phyloP scores from a whole-genome alignment of 2,797 vertebrate genomes.

The Denticeps clupeoides region DNA sequence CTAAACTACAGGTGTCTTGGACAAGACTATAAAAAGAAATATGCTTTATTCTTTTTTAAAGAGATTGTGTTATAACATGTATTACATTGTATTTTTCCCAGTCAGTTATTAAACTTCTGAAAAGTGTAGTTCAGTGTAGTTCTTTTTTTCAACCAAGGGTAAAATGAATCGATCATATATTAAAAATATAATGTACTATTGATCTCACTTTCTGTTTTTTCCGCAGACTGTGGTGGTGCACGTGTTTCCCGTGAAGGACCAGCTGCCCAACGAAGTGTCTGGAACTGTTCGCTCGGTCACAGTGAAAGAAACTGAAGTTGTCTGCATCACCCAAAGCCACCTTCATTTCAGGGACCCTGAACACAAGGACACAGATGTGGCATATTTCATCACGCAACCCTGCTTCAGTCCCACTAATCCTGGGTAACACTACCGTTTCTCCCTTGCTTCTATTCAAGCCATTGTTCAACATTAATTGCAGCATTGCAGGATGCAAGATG shows the following conservation, averaged over 20 bases:
- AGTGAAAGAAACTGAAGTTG: conserved; percentile 63
- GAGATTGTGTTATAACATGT: too few relatives aligned
- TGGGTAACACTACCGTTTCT: conserved; percentile 30
- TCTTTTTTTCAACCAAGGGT: too few relatives aligned
- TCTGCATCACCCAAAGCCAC: conserved; percentile 52
- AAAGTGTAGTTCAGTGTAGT: too few relatives aligned
- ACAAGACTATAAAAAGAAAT: too few relatives aligned
- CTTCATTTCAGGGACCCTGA: conserved; percentile 59
- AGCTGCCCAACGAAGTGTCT: conserved; percentile 53
- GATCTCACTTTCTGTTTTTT: conserved; percentile 5
- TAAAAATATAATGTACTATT: too few relatives aligned
- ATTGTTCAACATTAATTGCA: neutral
- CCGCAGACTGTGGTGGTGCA: conserved; percentile 52
- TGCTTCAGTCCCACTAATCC: conserved; percentile 57
- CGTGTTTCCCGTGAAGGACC: conserved; percentile 60
- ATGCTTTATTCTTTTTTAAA: too few relatives aligned
- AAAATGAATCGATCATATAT: too few relatives aligned
- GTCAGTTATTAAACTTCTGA: too few relatives aligned
- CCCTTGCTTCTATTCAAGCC: too few relatives aligned
- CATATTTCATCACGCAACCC: conserved; percentile 49
- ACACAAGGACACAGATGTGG: conserved; percentile 56
- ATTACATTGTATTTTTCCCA: too few relatives aligned
- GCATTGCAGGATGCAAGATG: conserved; percentile 53
- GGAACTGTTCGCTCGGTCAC: conserved; percentile 46
- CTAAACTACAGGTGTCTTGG: neutral